Percentiles rank a stretch among this genome's conserved stretches.
Conservation (phyloP, 2,797 vertebrate species). For the Podarcis lilfordi region DNA sequence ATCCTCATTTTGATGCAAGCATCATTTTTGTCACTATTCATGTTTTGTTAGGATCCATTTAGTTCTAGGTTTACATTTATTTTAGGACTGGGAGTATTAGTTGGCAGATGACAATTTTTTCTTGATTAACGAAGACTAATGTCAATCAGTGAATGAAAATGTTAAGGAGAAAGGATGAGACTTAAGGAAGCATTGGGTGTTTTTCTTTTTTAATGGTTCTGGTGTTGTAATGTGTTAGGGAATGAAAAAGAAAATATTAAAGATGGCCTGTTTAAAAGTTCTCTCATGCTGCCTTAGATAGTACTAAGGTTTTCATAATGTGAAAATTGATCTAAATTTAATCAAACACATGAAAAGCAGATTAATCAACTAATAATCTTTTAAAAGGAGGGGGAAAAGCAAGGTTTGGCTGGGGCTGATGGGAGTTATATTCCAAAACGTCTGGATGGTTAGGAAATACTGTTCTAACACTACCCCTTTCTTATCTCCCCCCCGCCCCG, state of each 20-base stretch:
- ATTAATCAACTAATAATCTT: neutral
- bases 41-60: neutral
- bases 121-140: neutral
- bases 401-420: neutral
- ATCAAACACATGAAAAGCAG: neutral
- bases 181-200: neutral
- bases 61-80: neutral
- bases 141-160: neutral
- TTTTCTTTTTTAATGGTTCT: neutral
- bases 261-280: neutral
- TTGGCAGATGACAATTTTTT: neutral
- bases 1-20: conserved; percentile 2
- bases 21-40: neutral
- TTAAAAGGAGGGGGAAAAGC: neutral
- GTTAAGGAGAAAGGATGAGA: neutral
- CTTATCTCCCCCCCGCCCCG: neutral
- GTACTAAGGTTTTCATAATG: neutral
- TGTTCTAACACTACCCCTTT: neutral
- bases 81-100: neutral
- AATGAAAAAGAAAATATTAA: neutral
- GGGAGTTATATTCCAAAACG: no score
- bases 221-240: neutral
- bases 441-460: no score
- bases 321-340: neutral
- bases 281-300: neutral